Base-by-base conservation (phyloP, 2,797 vertebrate species). In the Staurois parvus region DNA sequence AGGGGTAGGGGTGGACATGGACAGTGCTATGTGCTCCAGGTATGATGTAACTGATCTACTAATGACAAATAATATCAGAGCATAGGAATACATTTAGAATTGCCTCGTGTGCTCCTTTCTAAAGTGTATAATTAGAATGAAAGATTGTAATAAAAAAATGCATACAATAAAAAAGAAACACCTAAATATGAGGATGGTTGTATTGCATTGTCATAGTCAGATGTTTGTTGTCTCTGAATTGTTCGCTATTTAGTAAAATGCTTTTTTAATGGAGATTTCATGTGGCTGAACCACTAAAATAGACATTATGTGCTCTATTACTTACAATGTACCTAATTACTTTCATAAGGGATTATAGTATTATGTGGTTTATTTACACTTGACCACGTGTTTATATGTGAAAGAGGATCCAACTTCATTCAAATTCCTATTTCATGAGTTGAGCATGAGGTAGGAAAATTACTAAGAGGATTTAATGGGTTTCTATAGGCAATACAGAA, bases 1-100 rank as follows among this genome's bases (percentile, higher is more conserved):
- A 90, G 89, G 84, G 87, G 40, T 88, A 90, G 90, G 91, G 91
- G 89, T 91, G 91, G 91, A 88, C 88, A 85, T 83, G 40, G 75
- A 48, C 74, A 79, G 40, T 52, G n/a, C 75, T 83, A 21, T 68
- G 40, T 70, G 88, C 88, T 89, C 88, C 88, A 90, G 85, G 77
- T 84, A 4, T 72, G 24, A 80, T 34, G 67, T 56, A 34, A 28
- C 24, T 40, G 69, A 2, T 72, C 28, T 73, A 62, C 26, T 28
- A 10, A 19, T 64, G 32, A 34, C 52, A 81, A 81, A 73, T 72
- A 26, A 24, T 34, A 73, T 42, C 10, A 42, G 24, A 13, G 34
- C 56, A 19, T 34, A 72, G 30, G 1, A 70, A 70, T 52, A 52
- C 21, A 26, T n/a, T 45, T 26, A 73, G 37, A 40, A 40, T 24